Evolutionary conservation across 2,888 invertebrate genomes (phyloP).

Genomic region (Meganola albula): DNA sequence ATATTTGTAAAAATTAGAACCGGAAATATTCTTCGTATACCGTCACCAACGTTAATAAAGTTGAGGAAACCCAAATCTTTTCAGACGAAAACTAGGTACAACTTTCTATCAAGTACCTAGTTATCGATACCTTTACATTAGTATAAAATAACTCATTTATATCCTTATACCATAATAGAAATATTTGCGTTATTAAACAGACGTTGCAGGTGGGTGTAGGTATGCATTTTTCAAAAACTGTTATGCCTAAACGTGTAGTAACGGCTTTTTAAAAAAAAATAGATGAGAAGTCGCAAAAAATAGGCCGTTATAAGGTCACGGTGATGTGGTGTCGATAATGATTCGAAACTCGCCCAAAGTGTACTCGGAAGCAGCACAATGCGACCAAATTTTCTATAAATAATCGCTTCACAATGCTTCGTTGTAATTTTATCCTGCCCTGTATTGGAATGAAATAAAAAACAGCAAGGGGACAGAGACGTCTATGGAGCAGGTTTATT

Average conservation of each 20-base stretch:
- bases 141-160: no score
- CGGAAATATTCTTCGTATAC: no score
- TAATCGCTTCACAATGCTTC: conserved; percentile 70
- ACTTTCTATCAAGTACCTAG: no score
- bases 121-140: no score
- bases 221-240: neutral
- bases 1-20: no score
- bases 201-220: no score
- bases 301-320: conserved; percentile 50
- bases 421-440: conserved; percentile 72
- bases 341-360: conserved; percentile 47
- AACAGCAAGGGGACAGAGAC: conserved; percentile 43
- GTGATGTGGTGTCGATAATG: conserved; percentile 41
- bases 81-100: no score
- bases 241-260: conserved; percentile 13
- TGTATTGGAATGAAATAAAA: conserved; percentile 71
- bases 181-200: no score
- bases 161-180: no score
- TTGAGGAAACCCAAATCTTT: no score
- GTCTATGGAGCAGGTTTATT: conserved; percentile 41
- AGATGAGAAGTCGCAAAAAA: conserved; percentile 32
- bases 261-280: conserved; percentile 42
- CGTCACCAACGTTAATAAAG: no score
- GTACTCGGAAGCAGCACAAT: conserved; percentile 65
- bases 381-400: conserved; percentile 74